Conservation (phyloP, 2,888 invertebrate genomes). For the Spilosoma lubricipeda region DNA sequence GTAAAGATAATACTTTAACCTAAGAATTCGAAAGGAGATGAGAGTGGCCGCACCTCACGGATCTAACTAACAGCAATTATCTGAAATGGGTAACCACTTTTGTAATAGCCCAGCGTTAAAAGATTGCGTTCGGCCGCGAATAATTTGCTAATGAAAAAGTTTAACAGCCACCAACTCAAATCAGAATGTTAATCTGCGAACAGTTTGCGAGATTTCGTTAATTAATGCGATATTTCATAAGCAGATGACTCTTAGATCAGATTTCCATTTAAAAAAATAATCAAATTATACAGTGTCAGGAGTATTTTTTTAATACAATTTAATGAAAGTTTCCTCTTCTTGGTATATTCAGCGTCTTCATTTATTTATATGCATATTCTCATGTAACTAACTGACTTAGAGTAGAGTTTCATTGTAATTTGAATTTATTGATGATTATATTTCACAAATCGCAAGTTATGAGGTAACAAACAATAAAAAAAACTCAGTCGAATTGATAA, state of each 20-base stretch:
- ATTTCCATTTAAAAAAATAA: conserved; percentile 5
- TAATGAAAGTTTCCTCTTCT: not conserved
- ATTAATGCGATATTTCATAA: conserved; percentile 31
- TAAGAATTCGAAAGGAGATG: not conserved
- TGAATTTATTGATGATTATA: too few relatives aligned
- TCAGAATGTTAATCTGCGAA: conserved; percentile 23
- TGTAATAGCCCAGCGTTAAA: conserved; percentile 34
- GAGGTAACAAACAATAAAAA: too few relatives aligned
- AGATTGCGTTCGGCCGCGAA: conserved; percentile 31
- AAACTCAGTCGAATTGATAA: too few relatives aligned
- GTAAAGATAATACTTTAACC: not conserved
- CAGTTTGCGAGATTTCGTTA: conserved; percentile 25
- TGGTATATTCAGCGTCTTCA: not conserved
- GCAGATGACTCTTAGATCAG: conserved; percentile 23
- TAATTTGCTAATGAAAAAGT: conserved; percentile 47
- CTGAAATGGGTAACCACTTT: conserved; percentile 33
- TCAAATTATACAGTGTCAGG: not conserved
- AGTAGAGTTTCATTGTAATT: not conserved
- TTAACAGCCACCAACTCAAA: conserved; percentile 30
- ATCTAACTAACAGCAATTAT: conserved; percentile 35
- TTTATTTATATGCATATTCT: not conserved
- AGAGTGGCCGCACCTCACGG: conserved; percentile 1
- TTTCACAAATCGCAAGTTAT: too few relatives aligned
- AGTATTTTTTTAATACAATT: not conserved
- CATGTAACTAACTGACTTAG: not conserved